phyloP scores from a whole-genome alignment of 2,797 vertebrate species.

The Siniperca obscura region DNA sequence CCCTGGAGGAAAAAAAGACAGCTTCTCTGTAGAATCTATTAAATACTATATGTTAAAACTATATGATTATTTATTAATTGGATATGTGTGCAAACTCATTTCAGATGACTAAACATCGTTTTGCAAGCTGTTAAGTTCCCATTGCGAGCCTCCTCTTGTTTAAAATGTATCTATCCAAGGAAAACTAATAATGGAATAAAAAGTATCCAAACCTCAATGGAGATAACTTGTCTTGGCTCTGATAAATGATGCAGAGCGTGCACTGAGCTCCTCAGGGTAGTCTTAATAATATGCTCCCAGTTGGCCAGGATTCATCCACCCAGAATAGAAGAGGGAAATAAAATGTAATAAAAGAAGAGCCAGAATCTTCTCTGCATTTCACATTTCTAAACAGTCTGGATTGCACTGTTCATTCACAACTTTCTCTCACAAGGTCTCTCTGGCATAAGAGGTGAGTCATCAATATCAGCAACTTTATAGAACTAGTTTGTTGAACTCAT shows the following conservation, averaged over 20 bases:
- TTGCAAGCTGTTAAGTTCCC: background rate
- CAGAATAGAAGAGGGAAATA: conserved; percentile 30
- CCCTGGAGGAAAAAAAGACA: too few species aligned
- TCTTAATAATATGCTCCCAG: conserved; percentile 48
- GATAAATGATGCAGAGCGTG: conserved; percentile 51
- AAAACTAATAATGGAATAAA: conserved; percentile 27
- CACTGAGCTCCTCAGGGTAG: conserved; percentile 35
- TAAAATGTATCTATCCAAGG: conserved; percentile 10
- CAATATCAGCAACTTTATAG: background rate
- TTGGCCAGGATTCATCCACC: conserved; percentile 25
- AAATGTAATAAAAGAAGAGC: conserved; percentile 14
- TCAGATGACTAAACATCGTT: background rate
- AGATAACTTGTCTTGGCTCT: conserved; percentile 38
- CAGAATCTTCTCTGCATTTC: background rate
- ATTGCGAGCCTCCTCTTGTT: background rate
- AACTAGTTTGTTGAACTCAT: background rate
- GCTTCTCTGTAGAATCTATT: background rate
- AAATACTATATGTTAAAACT: background rate
- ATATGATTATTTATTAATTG: background rate
- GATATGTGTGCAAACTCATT: background rate
- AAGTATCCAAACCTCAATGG: conserved; percentile 24
- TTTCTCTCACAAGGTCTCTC: background rate
- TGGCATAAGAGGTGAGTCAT: background rate
- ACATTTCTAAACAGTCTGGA: background rate
- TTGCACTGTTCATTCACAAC: background rate